Percentiles rank a stretch among this genome's conserved stretches.
Evolutionary conservation across 1,140 invertebrate species (phyloP).

Genomic region (Bombus waltoni): DNA sequence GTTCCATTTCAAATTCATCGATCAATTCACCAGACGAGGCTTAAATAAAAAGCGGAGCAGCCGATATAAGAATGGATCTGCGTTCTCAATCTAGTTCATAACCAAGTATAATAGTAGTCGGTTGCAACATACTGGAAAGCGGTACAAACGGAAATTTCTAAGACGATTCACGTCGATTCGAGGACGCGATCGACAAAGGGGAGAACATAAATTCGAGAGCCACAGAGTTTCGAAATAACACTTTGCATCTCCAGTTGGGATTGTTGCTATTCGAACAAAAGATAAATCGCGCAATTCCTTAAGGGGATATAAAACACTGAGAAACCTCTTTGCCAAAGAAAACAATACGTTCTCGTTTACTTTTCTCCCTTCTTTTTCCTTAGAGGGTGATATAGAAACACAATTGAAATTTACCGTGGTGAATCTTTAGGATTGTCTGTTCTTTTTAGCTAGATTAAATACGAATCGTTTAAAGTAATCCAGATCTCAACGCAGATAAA

Average conservation of each 20-base stretch:
- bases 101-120: constrained; percentile 29
- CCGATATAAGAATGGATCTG: constrained; percentile 10
- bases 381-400: not conserved
- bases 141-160: constrained; percentile 39
- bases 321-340: constrained; percentile 15
- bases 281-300: constrained; percentile 8
- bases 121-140: constrained; percentile 37
- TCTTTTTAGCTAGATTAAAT: constrained; percentile 9
- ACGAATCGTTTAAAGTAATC: not conserved
- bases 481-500: not conserved
- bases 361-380: not conserved
- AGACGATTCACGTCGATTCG: constrained; percentile 32
- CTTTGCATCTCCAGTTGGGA: constrained; percentile 8
- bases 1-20: constrained; percentile 5
- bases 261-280: constrained; percentile 36
- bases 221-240: not conserved
- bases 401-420: constrained; percentile 16
- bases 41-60: not conserved
- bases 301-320: not conserved
- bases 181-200: constrained; percentile 10
- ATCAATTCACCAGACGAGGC: constrained; percentile 10
- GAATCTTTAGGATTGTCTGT: not conserved
- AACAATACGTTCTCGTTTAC: constrained; percentile 12
- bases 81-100: constrained; percentile 37
- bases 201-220: not conserved